Conservation (phyloP, 2,797 vertebrate species). For the Acrossocheilus fasciatus region DNA sequence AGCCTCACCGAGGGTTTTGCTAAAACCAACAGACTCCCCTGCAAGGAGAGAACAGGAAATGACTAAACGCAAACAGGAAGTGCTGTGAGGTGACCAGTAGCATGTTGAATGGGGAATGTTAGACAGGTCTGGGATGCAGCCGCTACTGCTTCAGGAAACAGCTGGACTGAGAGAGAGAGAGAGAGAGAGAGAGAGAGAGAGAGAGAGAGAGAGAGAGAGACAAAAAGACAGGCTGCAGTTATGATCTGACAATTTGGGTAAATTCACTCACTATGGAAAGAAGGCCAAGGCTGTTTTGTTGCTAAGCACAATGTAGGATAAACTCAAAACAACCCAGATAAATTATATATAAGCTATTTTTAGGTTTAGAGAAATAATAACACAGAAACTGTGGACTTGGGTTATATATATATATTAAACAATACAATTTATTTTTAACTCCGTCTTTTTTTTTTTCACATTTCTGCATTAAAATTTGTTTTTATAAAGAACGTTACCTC, state of each 20-base stretch:
- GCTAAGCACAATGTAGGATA: neutral
- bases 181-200: constrained; percentile 33
- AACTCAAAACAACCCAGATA: neutral
- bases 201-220: constrained; percentile 56
- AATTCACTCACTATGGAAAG: neutral
- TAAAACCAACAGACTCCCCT: constrained; percentile 57
- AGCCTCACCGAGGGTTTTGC: constrained; percentile 54
- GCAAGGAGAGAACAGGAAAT: constrained; percentile 76
- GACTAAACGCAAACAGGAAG: constrained; percentile 77
- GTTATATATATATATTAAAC: no score
- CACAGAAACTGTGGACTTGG: neutral
- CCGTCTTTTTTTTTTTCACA: no score
- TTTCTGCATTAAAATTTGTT: no score
- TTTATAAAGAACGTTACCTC: no score
- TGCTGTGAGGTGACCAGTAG: constrained; percentile 78
- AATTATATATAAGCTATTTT: neutral
- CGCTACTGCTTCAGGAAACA: constrained; percentile 83
- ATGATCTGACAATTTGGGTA: constrained; percentile 20
- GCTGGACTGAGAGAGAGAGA: constrained; percentile 73
- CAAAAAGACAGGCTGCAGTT: constrained; percentile 34
- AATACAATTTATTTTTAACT: no score
- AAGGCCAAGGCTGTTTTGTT: neutral
- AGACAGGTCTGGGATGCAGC: constrained; percentile 68
- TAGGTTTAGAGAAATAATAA: neutral
- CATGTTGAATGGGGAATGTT: constrained; percentile 63